Evolutionary conservation across 2,113 vertebrate genomes (phyloP).

Genomic region (Lampris incognitus): DNA sequence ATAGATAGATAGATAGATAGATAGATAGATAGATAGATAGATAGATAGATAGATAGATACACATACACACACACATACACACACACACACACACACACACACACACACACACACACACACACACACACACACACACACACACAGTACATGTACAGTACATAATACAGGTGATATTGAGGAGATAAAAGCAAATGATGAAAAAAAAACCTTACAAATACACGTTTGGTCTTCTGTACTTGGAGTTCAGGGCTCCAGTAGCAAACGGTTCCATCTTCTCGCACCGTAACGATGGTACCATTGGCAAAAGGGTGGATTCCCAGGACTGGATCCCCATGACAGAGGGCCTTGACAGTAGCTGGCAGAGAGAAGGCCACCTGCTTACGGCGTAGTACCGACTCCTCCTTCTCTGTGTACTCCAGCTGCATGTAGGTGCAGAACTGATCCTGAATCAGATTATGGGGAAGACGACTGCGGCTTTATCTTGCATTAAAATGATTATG

Average conservation of each 20-base stretch:
- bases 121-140: background rate
- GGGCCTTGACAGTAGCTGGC: constrained; percentile 71
- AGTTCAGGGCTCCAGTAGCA: constrained; percentile 86
- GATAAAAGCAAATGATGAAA: background rate
- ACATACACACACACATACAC: too few relatives aligned
- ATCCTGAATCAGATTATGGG: constrained; percentile 65
- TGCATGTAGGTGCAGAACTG: constrained; percentile 84
- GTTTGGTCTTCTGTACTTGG: constrained; percentile 81
- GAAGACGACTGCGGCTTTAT: background rate
- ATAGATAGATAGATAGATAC: too few relatives aligned
- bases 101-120: background rate
- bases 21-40: too few relatives aligned
- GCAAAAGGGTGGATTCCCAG: constrained; percentile 68
- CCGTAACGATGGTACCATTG: constrained; percentile 79
- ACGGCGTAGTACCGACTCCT: constrained; percentile 56
- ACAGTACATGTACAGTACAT: background rate
- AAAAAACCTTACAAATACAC: constrained; percentile 83
- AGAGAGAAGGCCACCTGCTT: constrained; percentile 79
- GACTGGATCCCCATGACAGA: constrained; percentile 70
- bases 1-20: too few relatives aligned
- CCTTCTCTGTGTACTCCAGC: constrained; percentile 78
- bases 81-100: background rate
- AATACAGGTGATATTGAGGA: background rate
- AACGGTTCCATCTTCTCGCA: constrained; percentile 83
- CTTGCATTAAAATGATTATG: constrained; percentile 1